Evolutionary conservation across 2,797 vertebrate genomes (phyloP), one percentile per base, ranked within the genome.

Genomic region (Avahi laniger): DNA sequence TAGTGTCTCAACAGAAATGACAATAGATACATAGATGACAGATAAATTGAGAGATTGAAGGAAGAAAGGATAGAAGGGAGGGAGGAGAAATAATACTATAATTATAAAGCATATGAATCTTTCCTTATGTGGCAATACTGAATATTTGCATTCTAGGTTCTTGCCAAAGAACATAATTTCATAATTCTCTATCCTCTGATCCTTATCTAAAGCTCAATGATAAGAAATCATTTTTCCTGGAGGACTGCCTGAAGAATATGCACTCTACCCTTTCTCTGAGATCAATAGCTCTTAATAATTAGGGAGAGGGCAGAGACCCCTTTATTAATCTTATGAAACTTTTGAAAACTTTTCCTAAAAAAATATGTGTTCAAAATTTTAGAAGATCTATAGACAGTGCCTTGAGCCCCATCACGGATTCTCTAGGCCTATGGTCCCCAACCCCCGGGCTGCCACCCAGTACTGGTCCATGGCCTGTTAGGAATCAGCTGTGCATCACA

Each of bases 251-350:
- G 63, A 81, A 91, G 52, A 86, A 70, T 82, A 89, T 59, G 54
- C 13, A 92, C 69, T 97, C 95, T 50, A 57, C 1, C 50, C 41
- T 38, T 96, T 92, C 87, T 73, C 57, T 73, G 48, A 95, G 18
- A 95, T 94, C 92, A 96, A 86, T 79, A 96, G 79, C 35, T 91
- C 83, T 94, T 91, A 80, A 88, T 96, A 93, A 95, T 70, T 92
- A 81, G 69, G 57, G 57, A 70, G 83, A 50, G 48, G n/a, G 13
- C 52, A 85, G 24, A 94, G 41, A 69, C 20, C 18, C 17, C 24
- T 50, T 78, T 52, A 94, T 96, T 94, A 94, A 96, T 96, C 72
- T 93, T 84, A 61, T 54, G 24, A 85, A 90, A 54, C 8, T 17
- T 83, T 38, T 79, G 54, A 18, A 79, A 4, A 4, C 35, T 87